phyloP scores from a whole-genome alignment of 1,140 invertebrate species.

The Leptinotarsa undecemlineata region DNA sequence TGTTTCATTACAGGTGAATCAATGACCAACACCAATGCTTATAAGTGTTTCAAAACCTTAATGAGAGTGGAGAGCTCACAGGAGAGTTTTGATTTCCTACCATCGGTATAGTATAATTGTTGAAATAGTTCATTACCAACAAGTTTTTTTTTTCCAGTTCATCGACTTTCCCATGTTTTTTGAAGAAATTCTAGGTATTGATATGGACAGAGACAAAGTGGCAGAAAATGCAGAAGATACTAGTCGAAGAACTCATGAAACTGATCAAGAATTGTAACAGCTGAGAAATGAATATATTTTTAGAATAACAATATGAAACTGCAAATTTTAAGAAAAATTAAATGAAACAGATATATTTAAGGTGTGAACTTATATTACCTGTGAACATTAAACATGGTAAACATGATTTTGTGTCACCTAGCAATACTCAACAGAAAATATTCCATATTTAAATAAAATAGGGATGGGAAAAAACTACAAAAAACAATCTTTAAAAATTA shows the following conservation, averaged over 20 bases:
- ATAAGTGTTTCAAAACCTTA: slow-evolving; percentile 37
- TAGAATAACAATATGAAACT: too few relatives aligned
- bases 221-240: background rate
- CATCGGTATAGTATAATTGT: slow-evolving; percentile 25
- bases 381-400: too few relatives aligned
- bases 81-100: slow-evolving; percentile 42
- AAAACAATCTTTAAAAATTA: too few relatives aligned
- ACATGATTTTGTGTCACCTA: too few relatives aligned
- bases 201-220: slow-evolving; percentile 34
- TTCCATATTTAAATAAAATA: too few relatives aligned
- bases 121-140: background rate
- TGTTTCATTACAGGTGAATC: slow-evolving; percentile 40
- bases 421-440: too few relatives aligned
- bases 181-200: slow-evolving; percentile 43
- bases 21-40: slow-evolving; percentile 24
- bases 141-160: slow-evolving; percentile 31
- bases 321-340: too few relatives aligned
- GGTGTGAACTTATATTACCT: too few relatives aligned
- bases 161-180: slow-evolving; percentile 40
- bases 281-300: too few relatives aligned
- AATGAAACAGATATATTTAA: too few relatives aligned
- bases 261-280: background rate
- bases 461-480: too few relatives aligned
- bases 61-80: slow-evolving; percentile 23
- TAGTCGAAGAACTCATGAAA: background rate